Evolutionary conservation across 2,113 vertebrate genomes (phyloP), one percentile per base, ranked within the genome.

Genomic region (Otocyon megalotis): DNA sequence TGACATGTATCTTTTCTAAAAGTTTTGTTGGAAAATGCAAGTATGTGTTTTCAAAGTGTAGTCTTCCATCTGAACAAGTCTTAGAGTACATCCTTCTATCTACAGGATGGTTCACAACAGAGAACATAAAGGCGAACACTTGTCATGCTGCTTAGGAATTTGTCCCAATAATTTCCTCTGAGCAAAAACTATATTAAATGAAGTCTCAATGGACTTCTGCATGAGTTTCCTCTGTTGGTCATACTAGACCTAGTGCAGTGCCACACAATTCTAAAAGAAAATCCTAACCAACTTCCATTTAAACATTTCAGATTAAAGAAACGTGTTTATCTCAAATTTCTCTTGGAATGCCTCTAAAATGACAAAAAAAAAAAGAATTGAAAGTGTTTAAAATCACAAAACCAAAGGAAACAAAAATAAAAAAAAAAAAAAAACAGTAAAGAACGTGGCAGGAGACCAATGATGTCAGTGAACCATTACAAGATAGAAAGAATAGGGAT

Each of bases 301-400:
- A 84, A 87, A 79, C 28, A 90, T 69, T 69, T 85, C 24, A 67
- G 28, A 76, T 2, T n/a, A 17, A 88, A 85, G 7, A 50, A 74
- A 79, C 86, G 5, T 79, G 20, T 67, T 89, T 17, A 67, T 62
- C 17, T 60, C 53, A 54, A 72, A 60, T 82, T 84, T 96, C 30
- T 62, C 81, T 26, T 9, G 20, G 16, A 92, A 89, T 6, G 1
- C 3, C 15, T 58, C 13, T 86, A 87, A 89, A 71, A 28, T 93
- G 43, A 93, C 60, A 84, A 56, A 54, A 93, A 93, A 88, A 28
- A 93, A 93, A 88, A 28, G 19, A 95, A 72, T 14, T 12, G 8
- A 71, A 90, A 54, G 74, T 63, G n/a, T 90, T 95, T 93, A 94
- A 74, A 48, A 84, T 67, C 62, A 80, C 50, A 91, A 91, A 93